Percentiles rank a stretch among this genome's conserved stretches.
phyloP scores from a whole-genome alignment of 2,113 vertebrate species.

The Clinocottus analis region DNA sequence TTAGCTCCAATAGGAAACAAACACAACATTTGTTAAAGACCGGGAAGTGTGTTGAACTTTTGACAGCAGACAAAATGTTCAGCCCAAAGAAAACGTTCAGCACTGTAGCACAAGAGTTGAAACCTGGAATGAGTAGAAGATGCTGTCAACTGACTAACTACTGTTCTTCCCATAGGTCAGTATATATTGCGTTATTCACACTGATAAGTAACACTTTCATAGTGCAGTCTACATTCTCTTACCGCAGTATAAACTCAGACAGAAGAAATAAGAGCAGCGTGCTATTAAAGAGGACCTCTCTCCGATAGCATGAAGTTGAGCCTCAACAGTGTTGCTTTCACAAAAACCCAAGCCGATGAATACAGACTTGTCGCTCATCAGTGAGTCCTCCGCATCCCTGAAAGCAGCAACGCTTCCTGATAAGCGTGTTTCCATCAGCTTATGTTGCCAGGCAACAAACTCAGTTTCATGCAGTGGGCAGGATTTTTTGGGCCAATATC shows the following conservation, averaged over 20 bases:
- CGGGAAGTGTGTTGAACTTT: background rate
- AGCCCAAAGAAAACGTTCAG: background rate
- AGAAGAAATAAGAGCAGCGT: background rate
- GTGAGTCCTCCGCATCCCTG: slow-evolving; percentile 47
- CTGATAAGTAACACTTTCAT: background rate
- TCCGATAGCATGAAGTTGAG: background rate
- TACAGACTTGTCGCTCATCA: slow-evolving; percentile 27
- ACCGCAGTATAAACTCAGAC: background rate
- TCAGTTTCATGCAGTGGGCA: slow-evolving; percentile 39
- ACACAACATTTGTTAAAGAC: background rate
- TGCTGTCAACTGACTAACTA: slow-evolving; percentile 17
- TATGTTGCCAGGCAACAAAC: slow-evolving; percentile 68
- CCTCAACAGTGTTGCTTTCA: slow-evolving; percentile 2
- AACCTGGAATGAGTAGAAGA: background rate
- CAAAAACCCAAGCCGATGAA: slow-evolving; percentile 36
- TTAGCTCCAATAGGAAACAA: background rate
- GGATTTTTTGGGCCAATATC: slow-evolving; percentile 27
- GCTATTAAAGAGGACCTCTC: background rate
- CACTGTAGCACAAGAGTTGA: background rate
- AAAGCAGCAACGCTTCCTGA: slow-evolving; percentile 41
- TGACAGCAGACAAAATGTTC: background rate
- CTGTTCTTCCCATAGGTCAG: slow-evolving; percentile 21
- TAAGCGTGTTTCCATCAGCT: slow-evolving; percentile 41
- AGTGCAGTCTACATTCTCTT: background rate
- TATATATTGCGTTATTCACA: background rate